phyloP scores from a whole-genome alignment of 2,888 invertebrate genomes.

The Xestia xanthographa region DNA sequence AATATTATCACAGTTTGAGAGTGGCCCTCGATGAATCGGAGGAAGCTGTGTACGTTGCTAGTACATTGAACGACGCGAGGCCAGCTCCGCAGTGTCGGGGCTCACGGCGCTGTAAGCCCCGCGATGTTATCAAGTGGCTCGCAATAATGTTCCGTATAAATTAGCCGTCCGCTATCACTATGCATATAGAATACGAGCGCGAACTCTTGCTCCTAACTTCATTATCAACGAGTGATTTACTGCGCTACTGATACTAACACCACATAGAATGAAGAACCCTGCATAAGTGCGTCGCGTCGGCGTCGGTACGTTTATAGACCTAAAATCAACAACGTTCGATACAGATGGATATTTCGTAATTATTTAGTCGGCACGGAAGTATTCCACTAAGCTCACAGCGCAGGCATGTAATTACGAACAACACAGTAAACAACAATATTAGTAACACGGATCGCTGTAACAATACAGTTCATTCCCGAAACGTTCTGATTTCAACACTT shows the following conservation, averaged over 20 bases:
- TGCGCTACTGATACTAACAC: not conserved
- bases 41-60: not conserved
- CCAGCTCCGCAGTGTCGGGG: not conserved
- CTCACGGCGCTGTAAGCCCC: no score
- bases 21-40: no score
- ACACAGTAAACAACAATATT: constrained; percentile 1
- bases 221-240: constrained; percentile 16
- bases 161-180: constrained; percentile 1
- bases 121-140: not conserved
- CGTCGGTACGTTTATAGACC: not conserved
- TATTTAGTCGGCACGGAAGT: not conserved
- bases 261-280: not conserved
- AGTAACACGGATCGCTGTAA: not conserved
- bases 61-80: not conserved
- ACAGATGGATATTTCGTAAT: constrained; percentile 4
- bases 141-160: constrained; percentile 1
- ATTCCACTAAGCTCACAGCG: not conserved
- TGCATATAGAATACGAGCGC: not conserved
- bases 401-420: not conserved
- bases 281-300: not conserved
- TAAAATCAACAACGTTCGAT: not conserved
- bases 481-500: not conserved
- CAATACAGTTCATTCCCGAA: not conserved
- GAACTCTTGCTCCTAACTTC: not conserved
- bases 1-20: not conserved